Evolutionary conservation across 1,140 invertebrate genomes (phyloP), one percentile per base, ranked within the genome.

Genomic region (Drosophila neocordata): DNA sequence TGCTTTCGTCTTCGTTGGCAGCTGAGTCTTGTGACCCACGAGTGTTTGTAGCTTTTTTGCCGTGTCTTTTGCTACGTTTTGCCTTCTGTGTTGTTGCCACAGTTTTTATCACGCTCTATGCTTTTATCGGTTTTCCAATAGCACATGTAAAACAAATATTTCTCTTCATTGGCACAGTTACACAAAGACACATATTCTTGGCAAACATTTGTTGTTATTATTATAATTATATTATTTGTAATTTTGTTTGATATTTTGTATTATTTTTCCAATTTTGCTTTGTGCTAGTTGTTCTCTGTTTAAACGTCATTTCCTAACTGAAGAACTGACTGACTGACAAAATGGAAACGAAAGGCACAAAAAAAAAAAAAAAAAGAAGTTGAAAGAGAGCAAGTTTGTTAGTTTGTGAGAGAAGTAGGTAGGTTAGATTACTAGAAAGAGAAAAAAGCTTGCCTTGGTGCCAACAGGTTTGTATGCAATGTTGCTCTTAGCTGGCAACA

Each of bases 1-100:
- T 31, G 52, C 52, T 31, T 55, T 24, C 18, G 7, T 55, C 24
- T 18, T 78, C 69, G 53, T 24, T 73, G 59, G 60, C 53, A 58
- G 51, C 59, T 65, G 52, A 55, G 81, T 87, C 82, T 87, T 87
- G 82, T 87, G 82, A 87, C 82, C 83, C 68, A 73, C 82, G 77
- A 67, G 64, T 80, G 57, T 27, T 44, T 48, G 41, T 48, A 64
- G 62, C 65, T 73, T 83, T 74, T 76, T 76, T 78, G 1, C 72
- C 65, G 65, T 31, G 41, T 37, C 48, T 61, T 60, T 66, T 41
- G 34, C 22, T 57, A 53, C 15, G 74, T 53, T 57, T 53, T 85
- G 59, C 59, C 5, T 61, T 77, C 60, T 87, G 74, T 87, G 82
- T 87, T 87, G 75, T 87, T 78, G 83, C 75, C 83, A 63, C 75